Conservation (phyloP, 2,888 invertebrate genomes). For the Andrena flavipes region DNA sequence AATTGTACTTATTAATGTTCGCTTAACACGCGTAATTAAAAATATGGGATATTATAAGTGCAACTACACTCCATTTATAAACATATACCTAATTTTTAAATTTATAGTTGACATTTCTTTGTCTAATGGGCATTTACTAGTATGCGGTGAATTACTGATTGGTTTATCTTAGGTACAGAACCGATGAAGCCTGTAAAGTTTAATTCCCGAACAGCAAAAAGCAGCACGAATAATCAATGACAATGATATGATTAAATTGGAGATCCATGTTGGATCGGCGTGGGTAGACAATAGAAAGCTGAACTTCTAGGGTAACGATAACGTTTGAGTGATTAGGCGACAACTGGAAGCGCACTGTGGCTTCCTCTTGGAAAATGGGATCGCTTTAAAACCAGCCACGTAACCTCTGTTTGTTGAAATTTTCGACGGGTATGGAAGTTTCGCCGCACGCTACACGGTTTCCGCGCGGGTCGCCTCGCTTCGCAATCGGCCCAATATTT, state of each 20-base stretch:
- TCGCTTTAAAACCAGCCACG: constrained; percentile 73
- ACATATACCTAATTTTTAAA: no score
- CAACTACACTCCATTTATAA: no score
- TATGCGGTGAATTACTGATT: no score
- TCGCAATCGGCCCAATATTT: constrained; percentile 60
- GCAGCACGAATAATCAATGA: no score
- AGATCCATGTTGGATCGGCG: constrained; percentile 32
- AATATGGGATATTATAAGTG: no score
- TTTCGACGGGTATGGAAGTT: constrained; percentile 68
- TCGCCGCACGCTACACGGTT: constrained; percentile 33
- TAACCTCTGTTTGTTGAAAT: constrained; percentile 76
- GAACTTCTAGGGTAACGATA: constrained; percentile 29
- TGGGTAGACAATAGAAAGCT: constrained; percentile 12
- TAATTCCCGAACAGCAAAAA: no score
- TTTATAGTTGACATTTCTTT: no score
- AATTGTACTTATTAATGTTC: no score
- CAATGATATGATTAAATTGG: constrained; percentile 40
- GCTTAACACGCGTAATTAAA: no score
- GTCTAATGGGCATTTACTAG: no score
- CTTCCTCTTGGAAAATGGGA: neutral
- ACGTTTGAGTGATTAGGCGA: constrained; percentile 44
- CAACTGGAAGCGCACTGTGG: neutral
- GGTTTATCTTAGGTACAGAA: no score
- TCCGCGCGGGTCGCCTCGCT: constrained; percentile 34
- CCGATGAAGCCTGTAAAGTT: no score